Evolutionary conservation across 1,140 invertebrate species (phyloP).

Genomic region (Diabrotica virgifera): DNA sequence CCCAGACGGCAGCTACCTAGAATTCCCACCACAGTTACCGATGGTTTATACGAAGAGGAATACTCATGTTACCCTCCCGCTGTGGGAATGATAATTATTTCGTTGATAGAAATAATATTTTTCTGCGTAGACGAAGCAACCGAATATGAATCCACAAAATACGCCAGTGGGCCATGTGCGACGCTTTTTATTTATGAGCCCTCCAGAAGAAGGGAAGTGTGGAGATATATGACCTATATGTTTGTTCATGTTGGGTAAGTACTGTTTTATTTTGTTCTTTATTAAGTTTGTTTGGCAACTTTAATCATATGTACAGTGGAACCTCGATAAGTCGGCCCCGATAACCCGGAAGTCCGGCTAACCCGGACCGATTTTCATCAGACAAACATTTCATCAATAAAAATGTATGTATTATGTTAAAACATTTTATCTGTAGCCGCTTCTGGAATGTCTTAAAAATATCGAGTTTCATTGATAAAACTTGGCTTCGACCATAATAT

Average conservation of each 20-base stretch:
- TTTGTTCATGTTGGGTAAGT: constrained; percentile 91
- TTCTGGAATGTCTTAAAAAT: too few relatives aligned
- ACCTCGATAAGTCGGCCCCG: too few relatives aligned
- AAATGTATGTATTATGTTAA: too few relatives aligned
- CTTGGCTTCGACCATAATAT: too few relatives aligned
- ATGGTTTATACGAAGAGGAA: constrained; percentile 72
- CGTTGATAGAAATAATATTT: constrained; percentile 66
- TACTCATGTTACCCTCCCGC: constrained; percentile 85
- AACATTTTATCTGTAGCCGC: too few relatives aligned
- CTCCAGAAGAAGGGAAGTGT: constrained; percentile 78
- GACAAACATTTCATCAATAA: too few relatives aligned
- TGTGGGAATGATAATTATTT: constrained; percentile 79
- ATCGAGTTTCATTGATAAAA: too few relatives aligned
- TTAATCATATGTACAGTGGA: too few relatives aligned
- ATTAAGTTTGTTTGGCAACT: too few relatives aligned
- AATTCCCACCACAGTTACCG: constrained; percentile 27
- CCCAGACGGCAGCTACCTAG: constrained; percentile 37
- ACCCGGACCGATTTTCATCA: too few relatives aligned
- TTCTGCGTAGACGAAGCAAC: constrained; percentile 63
- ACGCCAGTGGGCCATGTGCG: constrained; percentile 69
- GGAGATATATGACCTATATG: constrained; percentile 95
- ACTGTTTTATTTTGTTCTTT: background rate
- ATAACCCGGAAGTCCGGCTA: too few relatives aligned
- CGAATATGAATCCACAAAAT: constrained; percentile 43
- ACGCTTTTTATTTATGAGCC: constrained; percentile 88